Evolutionary conservation across 2,888 invertebrate genomes (phyloP), one percentile per base, ranked within the genome.

Genomic region (Digitonthophagus gazella): DNA sequence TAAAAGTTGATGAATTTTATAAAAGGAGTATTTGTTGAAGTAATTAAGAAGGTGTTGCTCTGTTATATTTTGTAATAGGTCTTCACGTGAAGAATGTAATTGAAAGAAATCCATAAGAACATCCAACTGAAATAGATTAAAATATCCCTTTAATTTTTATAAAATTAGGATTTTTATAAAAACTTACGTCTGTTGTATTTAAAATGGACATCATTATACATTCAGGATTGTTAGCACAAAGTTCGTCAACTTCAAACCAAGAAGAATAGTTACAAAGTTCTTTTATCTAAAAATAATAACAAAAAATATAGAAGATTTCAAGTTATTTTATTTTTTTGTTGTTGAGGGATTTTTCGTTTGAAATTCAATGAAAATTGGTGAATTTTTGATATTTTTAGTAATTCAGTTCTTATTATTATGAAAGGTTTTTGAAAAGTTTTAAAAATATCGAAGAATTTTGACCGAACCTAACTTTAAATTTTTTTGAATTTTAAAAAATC

Each of bases 101-200:
- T 89, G 86, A 6, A 91, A 86, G 89, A 92, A 93, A 71, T 90
- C 87, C 63, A 91, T 83, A 73, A 92, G 89, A 1, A 91, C 77
- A 74, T 90, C 86, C 72, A 87, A 87, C 86, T 90, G 82, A 68
- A 84, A 84, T 71, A 67, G 69, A 18, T n/a, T n/a, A n/a, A n/a
- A n/a, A n/a, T n/a, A n/a, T n/a, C n/a, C n/a, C n/a, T n/a, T n/a
- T n/a, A n/a, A n/a, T n/a, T n/a, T n/a, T n/a, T n/a, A n/a, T n/a
- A n/a, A n/a, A n/a, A 44, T 22, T 4, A 22, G 6, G 6, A 22
- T 22, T 22, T 3, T 4, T 4, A 22, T 8, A 8, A 8, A 18
- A 65, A 76, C 73, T 76, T 76, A 80, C 80, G 70, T 80, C 71
- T 67, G 75, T 73, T 2, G 74, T 74, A n/a, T 70, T 65, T 64